phyloP scores from a whole-genome alignment of 1,140 invertebrate genomes.

The Drosophila simulans region DNA sequence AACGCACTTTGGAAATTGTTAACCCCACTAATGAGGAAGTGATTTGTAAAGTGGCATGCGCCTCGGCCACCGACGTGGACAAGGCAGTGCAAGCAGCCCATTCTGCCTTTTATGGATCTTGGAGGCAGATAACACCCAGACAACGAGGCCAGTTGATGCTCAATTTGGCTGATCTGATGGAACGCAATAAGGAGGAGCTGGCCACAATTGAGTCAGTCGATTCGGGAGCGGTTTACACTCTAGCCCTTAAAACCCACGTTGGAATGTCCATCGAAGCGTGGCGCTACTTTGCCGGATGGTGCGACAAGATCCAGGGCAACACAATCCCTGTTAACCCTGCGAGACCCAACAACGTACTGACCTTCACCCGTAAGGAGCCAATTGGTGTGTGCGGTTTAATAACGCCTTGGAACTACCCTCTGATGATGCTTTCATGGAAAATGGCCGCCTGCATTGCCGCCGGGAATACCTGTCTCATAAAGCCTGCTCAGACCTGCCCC shows the following conservation, averaged over 20 bases:
- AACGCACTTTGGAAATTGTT: slow-evolving; percentile 88
- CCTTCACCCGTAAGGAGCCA: slow-evolving; percentile 95
- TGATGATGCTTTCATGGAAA: slow-evolving; percentile 99
- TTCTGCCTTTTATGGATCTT: slow-evolving; percentile 94
- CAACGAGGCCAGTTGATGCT: slow-evolving; percentile 91
- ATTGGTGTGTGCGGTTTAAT: slow-evolving; percentile 97
- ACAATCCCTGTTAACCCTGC: slow-evolving; percentile 96
- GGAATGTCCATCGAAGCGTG: slow-evolving; percentile 97
- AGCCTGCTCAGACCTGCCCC: slow-evolving; percentile 96
- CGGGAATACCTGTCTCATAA: slow-evolving; percentile 97
- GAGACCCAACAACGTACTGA: slow-evolving; percentile 92
- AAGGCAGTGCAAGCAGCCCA: slow-evolving; percentile 94
- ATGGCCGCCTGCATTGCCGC: slow-evolving; percentile 97
- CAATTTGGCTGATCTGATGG: slow-evolving; percentile 96
- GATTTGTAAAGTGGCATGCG: slow-evolving; percentile 92
- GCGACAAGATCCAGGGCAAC: slow-evolving; percentile 96
- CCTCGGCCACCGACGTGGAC: slow-evolving; percentile 92
- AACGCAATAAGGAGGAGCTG: slow-evolving; percentile 96
- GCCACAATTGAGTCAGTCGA: slow-evolving; percentile 97
- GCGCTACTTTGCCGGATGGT: slow-evolving; percentile 97
- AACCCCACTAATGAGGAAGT: slow-evolving; percentile 95
- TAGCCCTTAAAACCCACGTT: slow-evolving; percentile 96
- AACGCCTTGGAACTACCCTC: slow-evolving; percentile 99
- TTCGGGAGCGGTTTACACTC: slow-evolving; percentile 97
- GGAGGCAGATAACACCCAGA: slow-evolving; percentile 94